phyloP scores from a whole-genome alignment of 2,797 vertebrate species.

The Gambelia wislizenii region DNA sequence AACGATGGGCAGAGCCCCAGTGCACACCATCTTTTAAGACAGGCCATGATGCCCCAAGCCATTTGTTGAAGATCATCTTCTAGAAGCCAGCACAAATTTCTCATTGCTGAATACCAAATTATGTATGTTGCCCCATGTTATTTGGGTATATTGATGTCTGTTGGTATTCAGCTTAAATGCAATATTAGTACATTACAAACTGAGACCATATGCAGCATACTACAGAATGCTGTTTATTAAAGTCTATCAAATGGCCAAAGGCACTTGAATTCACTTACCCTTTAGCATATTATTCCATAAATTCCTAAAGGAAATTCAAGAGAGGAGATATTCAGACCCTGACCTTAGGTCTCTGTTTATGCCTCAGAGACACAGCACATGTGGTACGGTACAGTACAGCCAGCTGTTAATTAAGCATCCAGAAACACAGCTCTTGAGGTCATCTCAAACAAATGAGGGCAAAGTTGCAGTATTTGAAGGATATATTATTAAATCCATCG shows the following conservation, averaged over 20 bases:
- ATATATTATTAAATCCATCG: neutral
- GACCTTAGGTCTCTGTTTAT: constrained; percentile 23
- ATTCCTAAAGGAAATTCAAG: constrained; percentile 23
- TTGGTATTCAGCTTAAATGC: neutral
- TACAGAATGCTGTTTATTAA: neutral
- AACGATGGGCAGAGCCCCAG: too few species aligned
- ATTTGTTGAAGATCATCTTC: neutral
- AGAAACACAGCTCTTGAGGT: constrained; percentile 40
- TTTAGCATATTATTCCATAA: constrained; percentile 39
- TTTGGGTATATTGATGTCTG: neutral
- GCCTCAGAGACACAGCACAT: constrained; percentile 40
- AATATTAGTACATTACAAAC: neutral
- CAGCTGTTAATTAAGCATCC: constrained; percentile 54
- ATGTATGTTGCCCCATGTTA: neutral
- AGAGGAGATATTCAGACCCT: constrained; percentile 25
- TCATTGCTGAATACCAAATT: neutral
- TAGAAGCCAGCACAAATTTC: neutral
- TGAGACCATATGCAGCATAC: neutral
- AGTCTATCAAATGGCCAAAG: neutral
- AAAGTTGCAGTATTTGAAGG: constrained; percentile 1
- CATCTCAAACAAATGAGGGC: constrained; percentile 48
- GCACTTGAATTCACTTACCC: neutral
- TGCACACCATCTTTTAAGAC: neutral
- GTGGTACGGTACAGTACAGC: constrained; percentile 42
- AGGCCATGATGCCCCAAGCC: neutral